Evolutionary conservation across 92 coral and sea anemone species (phyloP), one percentile per base, ranked within the genome.

Genomic region (Nematostella vectensis): DNA sequence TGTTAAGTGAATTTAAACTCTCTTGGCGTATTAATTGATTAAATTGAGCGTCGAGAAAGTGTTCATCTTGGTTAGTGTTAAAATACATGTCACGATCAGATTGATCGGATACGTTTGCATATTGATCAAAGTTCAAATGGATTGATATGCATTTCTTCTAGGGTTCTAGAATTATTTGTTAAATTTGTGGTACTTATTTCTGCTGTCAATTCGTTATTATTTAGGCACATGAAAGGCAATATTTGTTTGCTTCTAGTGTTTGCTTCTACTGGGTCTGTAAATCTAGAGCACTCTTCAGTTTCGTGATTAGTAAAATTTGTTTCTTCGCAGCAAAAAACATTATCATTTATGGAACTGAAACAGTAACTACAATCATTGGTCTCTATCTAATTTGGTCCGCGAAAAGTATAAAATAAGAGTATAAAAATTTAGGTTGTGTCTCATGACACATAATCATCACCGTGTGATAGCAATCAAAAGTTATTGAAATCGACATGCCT

Each of bases 11-110:
- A 15, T 33, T 33, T 33, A 33, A 15, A 33, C 15, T 33, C 40
- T 33, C 40, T 33, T 33, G 40, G 40, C 40, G 6, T 33, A 15
- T 33, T 15, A 33, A 33, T 33, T 33, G 40, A 33, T 33, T 33
- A 33, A 33, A 15, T 33, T 33, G 8, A 33, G 6, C 40, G 15
- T 15, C 15, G 40, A 33, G 40, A 6, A 33, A 33, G 15, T 33
- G 15, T 33, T 33, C 15, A 33, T 33, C 40, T 33, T 33, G 40
- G 40, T 33, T 33, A 33, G 40, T 33, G 40, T 33, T 33, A 33
- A 33, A 33, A 33, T 33, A 33, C 40, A 33, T 33, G 40, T 33
- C 40, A 33, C 15, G 40, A 33, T 33, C 40, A 33, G 40, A 33
- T 33, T 33, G 40, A 33, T 33, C 40, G 6, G 40, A 33, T 6